These are phyloP conservation scores for Odontophorus gujanensis DNA, from an alignment of 2,113 vertebrate species.

Conservation along the genomic window DNA sequence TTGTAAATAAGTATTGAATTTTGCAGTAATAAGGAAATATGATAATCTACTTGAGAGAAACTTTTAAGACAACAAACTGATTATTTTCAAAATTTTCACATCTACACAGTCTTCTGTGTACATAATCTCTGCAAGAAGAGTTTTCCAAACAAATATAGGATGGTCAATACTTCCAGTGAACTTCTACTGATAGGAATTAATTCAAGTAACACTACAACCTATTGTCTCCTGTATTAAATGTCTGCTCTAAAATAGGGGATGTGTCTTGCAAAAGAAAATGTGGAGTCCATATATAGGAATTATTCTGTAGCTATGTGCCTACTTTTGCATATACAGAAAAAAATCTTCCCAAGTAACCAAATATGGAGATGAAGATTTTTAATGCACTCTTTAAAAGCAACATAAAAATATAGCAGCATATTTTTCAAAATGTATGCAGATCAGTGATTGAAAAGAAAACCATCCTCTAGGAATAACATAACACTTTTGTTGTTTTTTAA, in stretches of 20 bases:
- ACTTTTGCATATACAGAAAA: neutral
- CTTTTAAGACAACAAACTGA: neutral
- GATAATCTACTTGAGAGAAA: neutral
- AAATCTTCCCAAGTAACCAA: neutral
- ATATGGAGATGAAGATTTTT: neutral
- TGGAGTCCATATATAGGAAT: neutral
- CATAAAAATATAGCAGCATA: neutral
- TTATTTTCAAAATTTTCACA: neutral
- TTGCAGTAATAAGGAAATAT: neutral
- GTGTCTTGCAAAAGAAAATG: neutral
- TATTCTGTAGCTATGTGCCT: neutral
- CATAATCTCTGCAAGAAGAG: neutral
- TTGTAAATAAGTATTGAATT: slow-evolving; percentile 52
- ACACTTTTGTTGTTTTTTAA: neutral
- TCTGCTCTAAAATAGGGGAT: neutral
- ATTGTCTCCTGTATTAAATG: neutral
- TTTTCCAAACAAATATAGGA: neutral
- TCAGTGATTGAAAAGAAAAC: neutral
- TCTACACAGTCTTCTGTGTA: neutral
- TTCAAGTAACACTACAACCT: neutral
- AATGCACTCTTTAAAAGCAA: neutral
- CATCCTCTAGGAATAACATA: neutral
- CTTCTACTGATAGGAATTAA: neutral
- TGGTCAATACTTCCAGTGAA: neutral
- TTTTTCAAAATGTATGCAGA: neutral